Percentiles rank a stretch among this genome's conserved stretches.
These are phyloP conservation scores for Eupithecia abbreviata DNA, from an alignment of 2,888 invertebrate genomes.

Conservation along the genomic window DNA sequence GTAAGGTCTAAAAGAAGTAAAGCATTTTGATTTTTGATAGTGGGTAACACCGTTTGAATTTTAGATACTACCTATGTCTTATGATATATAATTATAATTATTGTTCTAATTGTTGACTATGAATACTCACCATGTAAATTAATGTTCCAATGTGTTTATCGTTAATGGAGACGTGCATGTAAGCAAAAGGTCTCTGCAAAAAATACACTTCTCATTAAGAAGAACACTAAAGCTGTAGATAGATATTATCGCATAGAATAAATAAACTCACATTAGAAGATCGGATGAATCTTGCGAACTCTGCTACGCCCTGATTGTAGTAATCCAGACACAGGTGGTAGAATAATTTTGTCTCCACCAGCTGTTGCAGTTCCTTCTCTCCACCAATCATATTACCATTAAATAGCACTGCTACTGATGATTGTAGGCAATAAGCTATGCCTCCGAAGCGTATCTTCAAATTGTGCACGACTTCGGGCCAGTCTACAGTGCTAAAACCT, in stretches of 20 bases:
- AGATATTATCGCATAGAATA: neutral
- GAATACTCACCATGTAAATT: slow-evolving; percentile 83
- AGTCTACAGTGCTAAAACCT: slow-evolving; percentile 72
- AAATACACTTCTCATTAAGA: neutral
- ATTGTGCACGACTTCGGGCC: slow-evolving; percentile 67
- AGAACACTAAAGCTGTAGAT: no score
- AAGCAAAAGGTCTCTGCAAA: slow-evolving; percentile 83
- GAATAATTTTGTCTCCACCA: slow-evolving; percentile 73
- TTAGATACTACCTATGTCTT: neutral
- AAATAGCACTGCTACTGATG: slow-evolving; percentile 77
- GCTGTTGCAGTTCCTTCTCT: slow-evolving; percentile 72
- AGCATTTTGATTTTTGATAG: neutral
- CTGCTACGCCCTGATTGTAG: slow-evolving; percentile 66
- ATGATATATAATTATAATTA: neutral
- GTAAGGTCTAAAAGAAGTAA: no score
- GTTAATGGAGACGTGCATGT: slow-evolving; percentile 80
- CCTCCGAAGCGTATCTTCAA: slow-evolving; percentile 73
- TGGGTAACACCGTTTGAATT: neutral
- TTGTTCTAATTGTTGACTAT: neutral
- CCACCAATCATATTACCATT: slow-evolving; percentile 82
- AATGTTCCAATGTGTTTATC: slow-evolving; percentile 75
- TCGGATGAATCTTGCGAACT: slow-evolving; percentile 71
- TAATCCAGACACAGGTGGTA: slow-evolving; percentile 76
- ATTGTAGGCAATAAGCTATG: slow-evolving; percentile 71
- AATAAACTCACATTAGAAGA: slow-evolving; percentile 68